Base-by-base conservation (phyloP, 2,888 invertebrate genomes). In the Linnaemya tessellans region DNA sequence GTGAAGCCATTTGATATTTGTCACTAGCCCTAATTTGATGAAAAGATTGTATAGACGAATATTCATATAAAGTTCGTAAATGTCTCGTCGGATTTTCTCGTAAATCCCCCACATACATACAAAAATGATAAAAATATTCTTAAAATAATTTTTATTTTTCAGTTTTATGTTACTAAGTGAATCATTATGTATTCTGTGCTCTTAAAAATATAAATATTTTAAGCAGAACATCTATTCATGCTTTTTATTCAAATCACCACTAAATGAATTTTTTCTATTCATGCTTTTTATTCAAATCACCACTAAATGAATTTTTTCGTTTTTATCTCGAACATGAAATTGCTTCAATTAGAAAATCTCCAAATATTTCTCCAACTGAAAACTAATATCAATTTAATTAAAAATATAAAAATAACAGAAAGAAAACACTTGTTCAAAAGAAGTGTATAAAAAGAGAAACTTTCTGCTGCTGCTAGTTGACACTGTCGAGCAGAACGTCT, bases 371-470 rank as follows among this genome's bases (percentile, higher is more conserved):
- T 77, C 56, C n/a, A 65, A 65, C 43, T 65, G 43, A 41, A 65
- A 77, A 65, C 25, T 46, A 56, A 75, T 75, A 65, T 56, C 64
- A 75, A 75, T 75, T 64, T 54, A 64, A 13, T 75, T 35, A 64
- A 64, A 64, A 64, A 64, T 64, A 18, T 18, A 54, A 64, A 62
- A 38, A 49, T 18, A 7, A 4, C 10, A 10, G 7, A 49, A 73
- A 60, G 20, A 13, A 58, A 15, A 43, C 13, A 71, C 11, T n/a
- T 30, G 1, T 15, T 46, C 3, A 46, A 46, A 30, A 46, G 22
- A 43, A 30, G 7, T 41, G 1, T 20, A 51, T 20, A 68, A 51
- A 51, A 43, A 22, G 10, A 71, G 20, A 49, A 46, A 22, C 30
- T 43, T 75, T 56, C 41, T 54, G 3, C 18, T 25, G 41, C 54